phyloP scores from a whole-genome alignment of 2,888 invertebrate genomes.

The Gari tellinella region DNA sequence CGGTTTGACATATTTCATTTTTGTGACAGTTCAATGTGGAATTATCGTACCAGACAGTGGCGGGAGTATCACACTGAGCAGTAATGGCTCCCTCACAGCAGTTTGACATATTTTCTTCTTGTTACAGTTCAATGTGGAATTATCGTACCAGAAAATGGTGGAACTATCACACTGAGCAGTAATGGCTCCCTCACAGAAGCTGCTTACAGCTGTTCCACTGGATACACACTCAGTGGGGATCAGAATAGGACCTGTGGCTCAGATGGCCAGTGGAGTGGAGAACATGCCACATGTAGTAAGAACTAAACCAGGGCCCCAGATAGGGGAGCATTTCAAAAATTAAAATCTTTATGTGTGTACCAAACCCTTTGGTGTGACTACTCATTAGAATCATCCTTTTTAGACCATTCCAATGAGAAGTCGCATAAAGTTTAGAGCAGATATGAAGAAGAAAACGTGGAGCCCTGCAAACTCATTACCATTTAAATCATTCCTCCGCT shows the following conservation, averaged over 20 bases:
- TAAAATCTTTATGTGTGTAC: too few relatives aligned
- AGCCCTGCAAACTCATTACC: too few relatives aligned
- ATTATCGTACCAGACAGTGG: conserved; percentile 9
- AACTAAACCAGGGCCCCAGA: too few relatives aligned
- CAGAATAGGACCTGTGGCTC: conserved; percentile 44
- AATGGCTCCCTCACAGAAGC: conserved; percentile 33
- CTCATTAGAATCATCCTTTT: too few relatives aligned
- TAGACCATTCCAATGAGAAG: too few relatives aligned
- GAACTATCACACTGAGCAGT: conserved; percentile 7
- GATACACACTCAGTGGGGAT: conserved; percentile 21
- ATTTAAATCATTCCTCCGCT: too few relatives aligned
- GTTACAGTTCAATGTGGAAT: conserved; percentile 9
- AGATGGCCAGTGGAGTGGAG: conserved; percentile 51
- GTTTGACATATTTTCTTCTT: too few relatives aligned
- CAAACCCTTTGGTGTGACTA: too few relatives aligned
- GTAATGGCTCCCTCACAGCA: conserved; percentile 31
- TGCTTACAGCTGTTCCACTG: conserved; percentile 49
- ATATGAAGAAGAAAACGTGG: too few relatives aligned
- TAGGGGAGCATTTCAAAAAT: too few relatives aligned
- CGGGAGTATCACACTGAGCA: conserved; percentile 28
- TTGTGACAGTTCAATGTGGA: conserved; percentile 31
- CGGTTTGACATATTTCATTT: too few relatives aligned
- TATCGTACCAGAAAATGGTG: not conserved
- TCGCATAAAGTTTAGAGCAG: too few relatives aligned
- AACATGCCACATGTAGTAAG: conserved; percentile 33